Conservation (phyloP, 1,140 invertebrate genomes). For the Aleiodes sp. region DNA sequence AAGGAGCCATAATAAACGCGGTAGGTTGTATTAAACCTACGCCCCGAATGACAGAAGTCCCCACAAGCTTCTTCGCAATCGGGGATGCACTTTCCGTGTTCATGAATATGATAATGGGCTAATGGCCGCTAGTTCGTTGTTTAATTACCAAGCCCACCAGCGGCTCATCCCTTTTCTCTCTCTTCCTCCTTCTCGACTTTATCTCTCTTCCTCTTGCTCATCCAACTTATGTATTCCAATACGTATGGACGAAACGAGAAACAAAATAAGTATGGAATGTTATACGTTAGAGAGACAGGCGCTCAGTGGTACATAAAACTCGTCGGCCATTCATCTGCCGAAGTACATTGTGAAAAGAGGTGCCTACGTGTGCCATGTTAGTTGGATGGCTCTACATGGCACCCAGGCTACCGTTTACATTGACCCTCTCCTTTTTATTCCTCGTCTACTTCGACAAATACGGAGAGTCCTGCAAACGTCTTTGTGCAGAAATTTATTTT, state of each 20-base stretch:
- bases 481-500: not conserved
- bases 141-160: slow-evolving; percentile 60
- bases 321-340: slow-evolving; percentile 45
- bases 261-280: not conserved
- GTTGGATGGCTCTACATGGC: slow-evolving; percentile 40
- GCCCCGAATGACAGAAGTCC: slow-evolving; percentile 23
- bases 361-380: slow-evolving; percentile 42
- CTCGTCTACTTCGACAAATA: not conserved
- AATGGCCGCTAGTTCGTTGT: slow-evolving; percentile 64
- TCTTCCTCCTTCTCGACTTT: slow-evolving; percentile 14
- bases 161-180: slow-evolving; percentile 32
- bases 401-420: slow-evolving; percentile 50
- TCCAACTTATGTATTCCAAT: too few relatives aligned
- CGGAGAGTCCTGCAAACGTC: too few relatives aligned
- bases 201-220: slow-evolving; percentile 17
- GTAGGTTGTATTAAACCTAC: slow-evolving; percentile 18
- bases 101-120: slow-evolving; percentile 67
- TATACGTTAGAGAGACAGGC: not conserved
- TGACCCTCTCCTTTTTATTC: slow-evolving; percentile 7
- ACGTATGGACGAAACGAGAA: not conserved
- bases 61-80: slow-evolving; percentile 37
- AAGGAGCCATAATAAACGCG: slow-evolving; percentile 31
- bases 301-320: slow-evolving; percentile 28
- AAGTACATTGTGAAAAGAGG: not conserved
- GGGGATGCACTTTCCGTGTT: slow-evolving; percentile 66